phyloP scores from a whole-genome alignment of 2,113 vertebrate species.

The Peromyscus leucopus region DNA sequence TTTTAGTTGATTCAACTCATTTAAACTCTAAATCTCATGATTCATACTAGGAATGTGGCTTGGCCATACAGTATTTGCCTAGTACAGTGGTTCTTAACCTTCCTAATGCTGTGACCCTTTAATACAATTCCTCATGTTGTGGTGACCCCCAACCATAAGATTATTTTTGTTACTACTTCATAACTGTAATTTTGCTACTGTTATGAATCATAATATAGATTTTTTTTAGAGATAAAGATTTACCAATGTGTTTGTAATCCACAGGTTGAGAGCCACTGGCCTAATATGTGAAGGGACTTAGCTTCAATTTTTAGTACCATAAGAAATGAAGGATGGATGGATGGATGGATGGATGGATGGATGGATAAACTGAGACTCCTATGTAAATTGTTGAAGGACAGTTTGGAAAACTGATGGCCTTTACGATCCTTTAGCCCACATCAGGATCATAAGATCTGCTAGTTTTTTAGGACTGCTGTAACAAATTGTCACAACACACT shows the following conservation, averaged over 20 bases:
- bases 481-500: not conserved
- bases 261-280: not conserved
- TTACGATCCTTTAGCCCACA: not conserved
- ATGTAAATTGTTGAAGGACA: not conserved
- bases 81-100: not conserved
- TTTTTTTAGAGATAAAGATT: not conserved
- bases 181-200: not conserved
- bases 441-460: not conserved
- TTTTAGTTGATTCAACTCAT: not conserved
- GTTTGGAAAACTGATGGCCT: not conserved
- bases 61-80: not conserved
- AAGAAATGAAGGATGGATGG: not conserved
- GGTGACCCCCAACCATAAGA: not conserved
- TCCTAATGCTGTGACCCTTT: not conserved
- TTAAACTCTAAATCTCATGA: not conserved
- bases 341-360: not conserved
- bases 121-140: not conserved
- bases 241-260: not conserved
- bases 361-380: not conserved
- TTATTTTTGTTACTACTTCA: not conserved
- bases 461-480: not conserved
- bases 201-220: not conserved
- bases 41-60: not conserved
- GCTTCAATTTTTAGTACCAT: not conserved
- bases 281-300: not conserved